Conservation (phyloP, 2,888 invertebrate genomes). For the Taenaris catops region DNA sequence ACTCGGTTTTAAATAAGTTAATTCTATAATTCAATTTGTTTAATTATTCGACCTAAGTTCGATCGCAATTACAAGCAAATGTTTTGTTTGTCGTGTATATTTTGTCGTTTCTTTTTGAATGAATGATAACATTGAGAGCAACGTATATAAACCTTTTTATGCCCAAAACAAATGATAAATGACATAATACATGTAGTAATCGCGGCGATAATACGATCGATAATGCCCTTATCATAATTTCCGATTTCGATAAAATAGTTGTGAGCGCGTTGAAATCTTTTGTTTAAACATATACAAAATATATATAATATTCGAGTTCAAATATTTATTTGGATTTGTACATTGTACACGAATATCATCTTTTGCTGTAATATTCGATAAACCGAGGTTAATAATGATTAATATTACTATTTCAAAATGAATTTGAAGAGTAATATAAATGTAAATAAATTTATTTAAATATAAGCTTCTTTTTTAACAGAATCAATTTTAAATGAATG, state of each 20-base stretch:
- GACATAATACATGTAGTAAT: constrained; percentile 39
- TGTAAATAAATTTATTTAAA: constrained; percentile 20
- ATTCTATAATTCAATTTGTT: neutral
- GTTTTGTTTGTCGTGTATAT: neutral
- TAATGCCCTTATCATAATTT: constrained; percentile 51
- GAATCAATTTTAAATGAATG: no score
- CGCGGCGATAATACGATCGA: constrained; percentile 53
- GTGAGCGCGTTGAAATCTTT: constrained; percentile 73
- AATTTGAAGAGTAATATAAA: constrained; percentile 1
- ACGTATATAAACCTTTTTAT: constrained; percentile 30
- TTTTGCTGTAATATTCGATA: no score
- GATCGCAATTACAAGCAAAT: neutral
- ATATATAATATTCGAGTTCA: no score
- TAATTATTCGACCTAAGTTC: neutral
- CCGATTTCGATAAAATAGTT: constrained; percentile 48
- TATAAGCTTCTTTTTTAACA: constrained; percentile 16
- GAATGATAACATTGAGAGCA: neutral
- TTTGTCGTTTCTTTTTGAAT: neutral
- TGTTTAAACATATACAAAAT: constrained; percentile 31
- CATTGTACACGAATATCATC: no score
- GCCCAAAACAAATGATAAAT: constrained; percentile 37
- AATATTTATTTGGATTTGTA: no score
- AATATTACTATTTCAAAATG: no score
- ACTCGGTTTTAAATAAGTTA: constrained; percentile 14
- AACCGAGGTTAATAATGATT: no score